Conservation (phyloP, 2,113 vertebrate species). For the Chloroceryle aenea region DNA sequence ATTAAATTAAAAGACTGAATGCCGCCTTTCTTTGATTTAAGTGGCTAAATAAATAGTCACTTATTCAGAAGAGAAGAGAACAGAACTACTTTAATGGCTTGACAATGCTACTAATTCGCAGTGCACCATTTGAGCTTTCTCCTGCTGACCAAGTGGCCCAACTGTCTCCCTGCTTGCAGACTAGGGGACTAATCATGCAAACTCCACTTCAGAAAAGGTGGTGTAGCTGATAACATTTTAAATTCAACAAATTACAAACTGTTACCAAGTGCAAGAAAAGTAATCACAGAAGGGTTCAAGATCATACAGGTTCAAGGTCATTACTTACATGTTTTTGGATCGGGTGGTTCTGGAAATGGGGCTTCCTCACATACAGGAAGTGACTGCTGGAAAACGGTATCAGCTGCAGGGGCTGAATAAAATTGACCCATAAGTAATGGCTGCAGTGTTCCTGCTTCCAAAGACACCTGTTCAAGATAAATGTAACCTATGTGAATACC, state of each 20-base stretch:
- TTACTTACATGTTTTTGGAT: slow-evolving; percentile 71
- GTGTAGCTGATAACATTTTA: neutral
- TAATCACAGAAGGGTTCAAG: neutral
- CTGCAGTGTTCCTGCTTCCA: slow-evolving; percentile 31
- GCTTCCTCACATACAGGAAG: neutral
- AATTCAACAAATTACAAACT: neutral
- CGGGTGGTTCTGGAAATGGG: neutral
- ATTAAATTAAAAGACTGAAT: neutral
- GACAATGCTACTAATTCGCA: neutral
- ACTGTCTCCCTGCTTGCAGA: neutral
- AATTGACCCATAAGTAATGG: neutral
- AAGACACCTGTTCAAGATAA: slow-evolving; percentile 48
- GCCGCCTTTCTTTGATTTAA: neutral
- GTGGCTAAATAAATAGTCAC: neutral
- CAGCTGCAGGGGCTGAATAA: neutral
- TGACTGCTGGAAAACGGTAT: neutral
- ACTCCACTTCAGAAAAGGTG: neutral
- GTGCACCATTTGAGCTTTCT: neutral
- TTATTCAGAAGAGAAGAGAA: neutral
- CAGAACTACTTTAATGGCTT: neutral
- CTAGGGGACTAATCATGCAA: neutral
- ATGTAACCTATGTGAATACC: neutral
- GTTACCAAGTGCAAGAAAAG: neutral
- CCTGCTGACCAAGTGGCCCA: neutral
- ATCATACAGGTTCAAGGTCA: too few species aligned